Conservation (phyloP, 2,113 vertebrate species). For the Gallinago undulata region DNA sequence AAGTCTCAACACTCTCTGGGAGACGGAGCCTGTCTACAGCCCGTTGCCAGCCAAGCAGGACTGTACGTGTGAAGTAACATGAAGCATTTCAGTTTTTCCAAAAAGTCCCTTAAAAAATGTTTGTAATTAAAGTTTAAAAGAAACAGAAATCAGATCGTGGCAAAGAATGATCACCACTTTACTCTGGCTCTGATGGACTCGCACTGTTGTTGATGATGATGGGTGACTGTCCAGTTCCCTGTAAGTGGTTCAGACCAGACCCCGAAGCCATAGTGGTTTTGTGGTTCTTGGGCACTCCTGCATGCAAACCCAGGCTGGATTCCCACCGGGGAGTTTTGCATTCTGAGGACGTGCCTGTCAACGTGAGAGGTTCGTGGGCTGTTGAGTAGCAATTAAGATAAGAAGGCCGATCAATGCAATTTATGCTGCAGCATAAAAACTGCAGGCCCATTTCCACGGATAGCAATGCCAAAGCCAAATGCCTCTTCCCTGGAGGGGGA, state of each 20-base stretch:
- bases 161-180: not conserved
- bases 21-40: not conserved
- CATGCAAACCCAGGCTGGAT: not conserved
- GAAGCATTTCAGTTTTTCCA: not conserved
- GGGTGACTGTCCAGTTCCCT: not conserved
- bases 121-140: not conserved
- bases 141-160: not conserved
- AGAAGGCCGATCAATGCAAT: not conserved
- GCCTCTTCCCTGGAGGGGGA: not conserved
- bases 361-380: not conserved
- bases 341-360: not conserved
- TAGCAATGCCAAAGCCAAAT: not conserved
- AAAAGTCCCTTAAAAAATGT: not conserved
- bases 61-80: not conserved
- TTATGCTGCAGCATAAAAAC: not conserved
- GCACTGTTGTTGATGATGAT: not conserved
- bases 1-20: not conserved
- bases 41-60: not conserved
- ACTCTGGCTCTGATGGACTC: not conserved
- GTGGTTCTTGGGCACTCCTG: not conserved
- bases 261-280: not conserved
- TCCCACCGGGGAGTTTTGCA: not conserved
- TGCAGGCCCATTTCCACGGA: not conserved
- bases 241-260: not conserved
- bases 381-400: not conserved